Base-by-base conservation (phyloP, 2,888 invertebrate species). In the Aproaerema taeniolella region DNA sequence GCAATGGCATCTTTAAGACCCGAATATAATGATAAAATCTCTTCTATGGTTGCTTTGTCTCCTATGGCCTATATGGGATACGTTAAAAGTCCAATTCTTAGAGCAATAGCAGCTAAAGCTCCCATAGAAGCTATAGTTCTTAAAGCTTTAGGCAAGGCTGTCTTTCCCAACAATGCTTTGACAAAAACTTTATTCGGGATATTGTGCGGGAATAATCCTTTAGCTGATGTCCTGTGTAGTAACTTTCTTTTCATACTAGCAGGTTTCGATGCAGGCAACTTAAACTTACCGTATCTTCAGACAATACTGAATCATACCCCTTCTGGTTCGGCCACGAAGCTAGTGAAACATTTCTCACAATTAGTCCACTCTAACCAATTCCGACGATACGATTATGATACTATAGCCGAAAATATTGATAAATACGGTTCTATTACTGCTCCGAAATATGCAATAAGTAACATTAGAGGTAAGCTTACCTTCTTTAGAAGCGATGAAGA, bases 221-320 rank as follows among this genome's bases (percentile, higher is more conserved):
- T 34, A n/a, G n/a, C n/a, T 34, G 25, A 4, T 14, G 31, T 88
- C 89, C 64, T 70, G 73, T 8, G 67, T 72, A 3, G 88, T 91
- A 57, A 46, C 88, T 87, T 1, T 82, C 89, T n/a, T n/a, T n/a
- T n/a, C n/a, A n/a, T n/a, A n/a, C n/a, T n/a, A n/a, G n/a, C 47
- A 52, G 91, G 8, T 89, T 89, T 0, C 87, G n/a, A n/a, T 89
- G 1, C 71, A 90, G 17, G 60, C 86, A 13, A 72, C 78, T 0
- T 88, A 89, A 47, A 56, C 71, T 24, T 90, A 90, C 0, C 81
- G 89, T 1, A 90, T n/a, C n/a, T n/a, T n/a, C n/a, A n/a, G n/a
- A n/a, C 90, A 0, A 20, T 20, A 6, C n/a, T n/a, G n/a, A n/a
- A n/a, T n/a, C 20, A 20, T 6, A 6, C 8, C 8, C 20, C 20